Conservation (phyloP, 2,113 vertebrate genomes). For the Hippocampus abdominalis region DNA sequence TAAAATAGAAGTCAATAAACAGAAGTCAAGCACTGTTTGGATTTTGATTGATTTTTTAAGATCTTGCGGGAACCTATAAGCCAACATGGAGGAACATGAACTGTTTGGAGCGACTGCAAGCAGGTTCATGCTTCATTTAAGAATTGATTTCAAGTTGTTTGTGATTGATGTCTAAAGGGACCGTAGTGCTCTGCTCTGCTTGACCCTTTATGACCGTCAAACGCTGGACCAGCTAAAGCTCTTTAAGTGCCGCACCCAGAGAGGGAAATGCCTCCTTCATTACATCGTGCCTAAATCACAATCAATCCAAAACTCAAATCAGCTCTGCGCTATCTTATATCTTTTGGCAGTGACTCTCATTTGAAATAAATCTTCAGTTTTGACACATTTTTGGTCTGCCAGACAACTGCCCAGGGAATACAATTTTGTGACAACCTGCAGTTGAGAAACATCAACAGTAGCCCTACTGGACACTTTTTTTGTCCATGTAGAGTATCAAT, state of each 20-base stretch:
- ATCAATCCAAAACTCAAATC: constrained; percentile 7
- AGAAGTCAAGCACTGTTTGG: no score
- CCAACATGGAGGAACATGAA: no score
- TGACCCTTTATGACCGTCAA: constrained; percentile 21
- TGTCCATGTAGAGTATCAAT: constrained; percentile 15
- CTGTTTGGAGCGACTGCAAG: no score
- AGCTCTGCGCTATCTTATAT: not conserved
- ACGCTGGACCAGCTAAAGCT: constrained; percentile 17
- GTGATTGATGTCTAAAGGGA: not conserved
- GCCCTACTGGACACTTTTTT: not conserved
- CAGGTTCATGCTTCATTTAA: no score
- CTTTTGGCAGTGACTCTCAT: no score
- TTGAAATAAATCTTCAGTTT: not conserved
- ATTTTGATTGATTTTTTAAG: no score
- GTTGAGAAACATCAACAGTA: not conserved
- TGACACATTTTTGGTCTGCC: not conserved
- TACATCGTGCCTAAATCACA: constrained; percentile 19
- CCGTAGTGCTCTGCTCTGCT: not conserved
- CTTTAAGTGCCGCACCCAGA: constrained; percentile 6
- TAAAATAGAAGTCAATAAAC: no score
- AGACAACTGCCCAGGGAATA: not conserved
- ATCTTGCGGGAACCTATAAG: no score
- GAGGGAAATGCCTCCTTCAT: constrained; percentile 29
- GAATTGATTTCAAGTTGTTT: not conserved
- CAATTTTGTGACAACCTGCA: not conserved